Base-by-base conservation (phyloP, 2,113 vertebrate genomes). In the Coracopsis vasa region DNA sequence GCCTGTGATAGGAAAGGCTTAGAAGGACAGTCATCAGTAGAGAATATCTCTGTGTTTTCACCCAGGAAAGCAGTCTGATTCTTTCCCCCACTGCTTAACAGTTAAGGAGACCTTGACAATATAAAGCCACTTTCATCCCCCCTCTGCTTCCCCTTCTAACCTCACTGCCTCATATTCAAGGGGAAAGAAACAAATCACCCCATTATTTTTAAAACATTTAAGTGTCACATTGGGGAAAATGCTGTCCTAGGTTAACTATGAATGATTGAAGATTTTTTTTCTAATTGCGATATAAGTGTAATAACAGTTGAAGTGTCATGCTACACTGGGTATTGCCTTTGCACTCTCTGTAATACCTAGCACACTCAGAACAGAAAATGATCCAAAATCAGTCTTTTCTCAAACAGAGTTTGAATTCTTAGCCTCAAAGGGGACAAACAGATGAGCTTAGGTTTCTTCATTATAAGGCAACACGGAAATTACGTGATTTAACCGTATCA, bases 1-100 rank as follows among this genome's bases (percentile, higher is more conserved):
- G 97, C 87, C 90, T 95, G 96, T 97, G 97, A 98, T 97, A 98
- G 98, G 96, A 98, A 98, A 97, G 95, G 97, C 97, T 98, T 97
- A 97, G 96, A 95, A 98, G 97, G 96, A 98, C 97, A 98, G 97
- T 97, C 98, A 98, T 97, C 95, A 94, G 95, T 94, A 92, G 90
- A 94, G 91, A 94, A 95, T 97, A 84, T 92, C 90, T 93, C 94
- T 93, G 70, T 89, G 66, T 67, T 94, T 96, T 95, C 17, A 0
- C 58, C 91, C 70, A 95, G 96, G 96, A 98, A 97, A 95, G 92
- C 90, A 94, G 97, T 72, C 95, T 97, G 96, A 97, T 97, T 98
- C 96, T 93, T 96, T 94, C 86, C 88, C 92, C 85, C 85, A 90
- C 90, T 44, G 96, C 96, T 92, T 95, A 97, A 94, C 79, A 37